phyloP scores from a whole-genome alignment of 2,888 invertebrate species.

The Pelosia muscerda region DNA sequence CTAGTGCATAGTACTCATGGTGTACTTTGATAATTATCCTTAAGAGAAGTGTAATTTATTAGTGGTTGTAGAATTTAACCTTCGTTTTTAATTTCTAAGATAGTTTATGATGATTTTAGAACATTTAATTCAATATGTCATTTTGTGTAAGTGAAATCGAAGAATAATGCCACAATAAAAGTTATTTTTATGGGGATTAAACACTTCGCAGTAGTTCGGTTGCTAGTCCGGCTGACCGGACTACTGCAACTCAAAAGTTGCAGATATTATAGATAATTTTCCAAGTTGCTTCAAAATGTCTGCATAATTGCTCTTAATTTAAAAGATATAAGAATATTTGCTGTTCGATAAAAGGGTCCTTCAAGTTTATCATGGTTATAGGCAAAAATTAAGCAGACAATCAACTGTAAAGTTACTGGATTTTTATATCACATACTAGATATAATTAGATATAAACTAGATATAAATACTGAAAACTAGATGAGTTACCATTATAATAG shows the following conservation, averaged over 20 bases:
- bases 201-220: no score
- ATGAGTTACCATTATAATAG: no score
- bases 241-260: no score
- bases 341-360: background rate
- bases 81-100: background rate
- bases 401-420: no score
- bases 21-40: background rate
- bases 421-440: no score
- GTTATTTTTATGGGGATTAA: background rate
- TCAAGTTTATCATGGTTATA: background rate
- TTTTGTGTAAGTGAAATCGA: constrained; percentile 9
- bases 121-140: constrained; percentile 9
- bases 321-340: background rate
- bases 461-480: no score
- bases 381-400: no score
- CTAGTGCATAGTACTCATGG: background rate
- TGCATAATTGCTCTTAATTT: no score
- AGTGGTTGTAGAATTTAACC: background rate
- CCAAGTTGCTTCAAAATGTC: no score
- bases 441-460: no score
- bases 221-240: no score
- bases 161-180: background rate
- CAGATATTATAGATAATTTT: background rate
- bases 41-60: background rate
- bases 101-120: constrained; percentile 1